These are phyloP conservation scores for Hydrocynus forskahlii DNA, from an alignment of 2,797 vertebrate species.

Conservation along the genomic window DNA sequence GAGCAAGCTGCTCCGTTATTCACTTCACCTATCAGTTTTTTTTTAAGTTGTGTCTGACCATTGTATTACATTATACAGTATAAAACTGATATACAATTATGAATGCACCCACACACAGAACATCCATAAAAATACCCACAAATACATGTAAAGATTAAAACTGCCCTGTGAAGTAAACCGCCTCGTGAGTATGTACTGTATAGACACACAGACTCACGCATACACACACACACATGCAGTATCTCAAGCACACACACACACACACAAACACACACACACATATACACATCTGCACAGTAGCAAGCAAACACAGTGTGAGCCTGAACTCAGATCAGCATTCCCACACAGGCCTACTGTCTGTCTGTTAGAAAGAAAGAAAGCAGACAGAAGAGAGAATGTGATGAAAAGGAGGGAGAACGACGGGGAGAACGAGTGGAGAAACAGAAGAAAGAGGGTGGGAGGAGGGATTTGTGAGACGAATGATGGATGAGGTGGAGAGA, in stretches of 20 bases:
- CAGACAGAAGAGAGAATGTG: slow-evolving; percentile 41
- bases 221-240: background rate
- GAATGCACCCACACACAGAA: too few relatives aligned
- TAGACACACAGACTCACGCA: background rate
- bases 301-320: slow-evolving; percentile 45
- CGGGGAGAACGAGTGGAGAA: slow-evolving; percentile 26
- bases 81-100: too few relatives aligned
- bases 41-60: too few relatives aligned
- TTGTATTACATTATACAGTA: too few relatives aligned
- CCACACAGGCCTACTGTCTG: slow-evolving; percentile 52
- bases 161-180: slow-evolving; percentile 46
- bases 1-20: too few relatives aligned
- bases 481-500: slow-evolving; percentile 86
- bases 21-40: too few relatives aligned
- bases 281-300: slow-evolving; percentile 36
- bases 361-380: slow-evolving; percentile 42
- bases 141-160: too few relatives aligned
- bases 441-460: slow-evolving; percentile 71
- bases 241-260: background rate
- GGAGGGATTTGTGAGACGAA: slow-evolving; percentile 77
- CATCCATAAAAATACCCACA: too few relatives aligned
- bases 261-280: slow-evolving; percentile 41
- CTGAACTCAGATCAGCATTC: slow-evolving; percentile 50
- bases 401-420: slow-evolving; percentile 64
- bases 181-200: slow-evolving; percentile 18